Conservation (phyloP, 1,140 invertebrate species). For the Drosophila bipectinata region DNA sequence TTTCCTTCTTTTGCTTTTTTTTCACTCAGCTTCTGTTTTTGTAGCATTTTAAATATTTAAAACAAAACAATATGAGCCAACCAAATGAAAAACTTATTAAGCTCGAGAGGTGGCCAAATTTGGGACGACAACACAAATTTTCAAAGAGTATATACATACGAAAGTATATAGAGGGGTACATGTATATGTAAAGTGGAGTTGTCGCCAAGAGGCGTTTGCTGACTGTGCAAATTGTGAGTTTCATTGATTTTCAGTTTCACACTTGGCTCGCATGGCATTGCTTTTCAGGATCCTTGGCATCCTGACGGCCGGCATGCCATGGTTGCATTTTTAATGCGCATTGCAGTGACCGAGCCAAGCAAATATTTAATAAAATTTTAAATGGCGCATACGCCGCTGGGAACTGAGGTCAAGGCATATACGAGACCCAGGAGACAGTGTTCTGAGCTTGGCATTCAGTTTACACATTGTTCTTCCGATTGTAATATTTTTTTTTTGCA, state of each 20-base stretch:
- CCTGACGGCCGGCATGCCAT: constrained; percentile 52
- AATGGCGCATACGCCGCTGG: constrained; percentile 41
- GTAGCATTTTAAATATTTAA: constrained; percentile 66
- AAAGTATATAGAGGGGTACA: background rate
- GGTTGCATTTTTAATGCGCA: constrained; percentile 72
- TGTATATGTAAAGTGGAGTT: constrained; percentile 16
- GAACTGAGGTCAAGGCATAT: constrained; percentile 23
- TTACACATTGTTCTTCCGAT: background rate
- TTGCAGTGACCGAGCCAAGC: constrained; percentile 55
- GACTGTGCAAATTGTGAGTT: constrained; percentile 65
- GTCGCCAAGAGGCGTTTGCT: constrained; percentile 53
- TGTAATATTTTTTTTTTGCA: too few species aligned
- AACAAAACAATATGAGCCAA: constrained; percentile 31
- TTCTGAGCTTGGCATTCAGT: background rate
- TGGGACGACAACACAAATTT: constrained; percentile 7
- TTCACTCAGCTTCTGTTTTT: constrained; percentile 18
- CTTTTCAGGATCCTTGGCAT: constrained; percentile 45
- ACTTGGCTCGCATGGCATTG: constrained; percentile 25
- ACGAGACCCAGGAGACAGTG: background rate
- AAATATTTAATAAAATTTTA: constrained; percentile 71
- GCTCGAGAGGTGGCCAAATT: constrained; percentile 28
- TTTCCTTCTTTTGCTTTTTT: constrained; percentile 44
- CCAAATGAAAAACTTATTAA: constrained; percentile 58
- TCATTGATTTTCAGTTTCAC: constrained; percentile 69
- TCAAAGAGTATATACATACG: background rate